Evolutionary conservation across 2,797 vertebrate genomes (phyloP).

Genomic region (Hirundo rustica): DNA sequence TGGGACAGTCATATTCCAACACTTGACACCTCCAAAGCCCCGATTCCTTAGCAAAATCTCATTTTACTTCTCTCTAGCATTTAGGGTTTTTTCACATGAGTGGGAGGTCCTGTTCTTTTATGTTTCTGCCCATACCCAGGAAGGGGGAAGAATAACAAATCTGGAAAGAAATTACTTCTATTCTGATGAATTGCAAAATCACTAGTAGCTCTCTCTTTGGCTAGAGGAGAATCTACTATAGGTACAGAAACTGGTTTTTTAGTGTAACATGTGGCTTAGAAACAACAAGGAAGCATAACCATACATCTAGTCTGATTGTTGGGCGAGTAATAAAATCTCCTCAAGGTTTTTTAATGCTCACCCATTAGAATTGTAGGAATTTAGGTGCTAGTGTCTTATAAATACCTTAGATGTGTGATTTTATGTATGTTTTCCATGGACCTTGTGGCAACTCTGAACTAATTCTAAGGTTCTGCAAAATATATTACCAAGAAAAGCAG

Average conservation of each 20-base stretch:
- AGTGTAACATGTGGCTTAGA: not conserved
- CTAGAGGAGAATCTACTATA: not conserved
- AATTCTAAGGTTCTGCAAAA: not conserved
- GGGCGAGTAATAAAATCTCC: not conserved
- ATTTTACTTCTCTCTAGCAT: not conserved
- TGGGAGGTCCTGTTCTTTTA: conserved; percentile 42
- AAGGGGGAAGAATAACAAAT: conserved; percentile 47
- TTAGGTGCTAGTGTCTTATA: not conserved
- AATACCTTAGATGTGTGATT: not conserved
- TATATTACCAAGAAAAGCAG: not conserved
- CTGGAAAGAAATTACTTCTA: conserved; percentile 6
- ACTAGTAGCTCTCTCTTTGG: not conserved
- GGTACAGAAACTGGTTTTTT: not conserved
- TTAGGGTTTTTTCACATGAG: conserved; percentile 13
- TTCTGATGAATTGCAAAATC: conserved; percentile 29
- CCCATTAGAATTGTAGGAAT: not conserved
- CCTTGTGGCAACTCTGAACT: not conserved
- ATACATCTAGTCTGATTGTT: not conserved
- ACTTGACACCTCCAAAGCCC: conserved; percentile 21
- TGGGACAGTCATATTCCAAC: not conserved
- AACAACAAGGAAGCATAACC: not conserved
- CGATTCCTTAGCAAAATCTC: conserved; percentile 9
- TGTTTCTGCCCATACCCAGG: not conserved
- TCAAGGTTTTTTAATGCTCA: not conserved
- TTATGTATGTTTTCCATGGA: not conserved